These are phyloP conservation scores for Peribatodes rhomboidaria DNA, from an alignment of 2,888 invertebrate species.

Conservation along the genomic window DNA sequence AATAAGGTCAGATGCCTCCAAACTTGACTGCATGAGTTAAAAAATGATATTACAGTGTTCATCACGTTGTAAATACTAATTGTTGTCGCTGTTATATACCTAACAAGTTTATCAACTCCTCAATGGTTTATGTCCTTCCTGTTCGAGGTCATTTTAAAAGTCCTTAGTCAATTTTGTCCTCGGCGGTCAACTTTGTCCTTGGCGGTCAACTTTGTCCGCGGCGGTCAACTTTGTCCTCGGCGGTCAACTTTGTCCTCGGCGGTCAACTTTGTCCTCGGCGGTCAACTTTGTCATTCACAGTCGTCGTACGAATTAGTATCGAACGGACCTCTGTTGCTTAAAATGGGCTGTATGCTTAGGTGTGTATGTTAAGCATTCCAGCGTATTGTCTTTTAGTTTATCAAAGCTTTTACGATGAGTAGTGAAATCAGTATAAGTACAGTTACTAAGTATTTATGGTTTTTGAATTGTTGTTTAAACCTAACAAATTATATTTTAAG, in stretches of 20 bases:
- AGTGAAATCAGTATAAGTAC: constrained; percentile 75
- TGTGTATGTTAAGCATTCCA: constrained; percentile 80
- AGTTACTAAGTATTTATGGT: constrained; percentile 73
- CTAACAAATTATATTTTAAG: constrained; percentile 73
- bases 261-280: constrained; percentile 48
- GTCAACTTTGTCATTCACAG: too few species aligned
- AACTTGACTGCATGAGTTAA: constrained; percentile 67
- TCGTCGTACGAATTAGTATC: constrained; percentile 40
- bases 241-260: constrained; percentile 41
- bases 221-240: constrained; percentile 42
- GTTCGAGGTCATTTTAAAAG: too few species aligned
- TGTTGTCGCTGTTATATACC: constrained; percentile 63
- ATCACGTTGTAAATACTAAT: constrained; percentile 76
- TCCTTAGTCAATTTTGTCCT: neutral
- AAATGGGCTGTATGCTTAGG: constrained; percentile 55
- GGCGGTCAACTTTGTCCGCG: constrained; percentile 41
- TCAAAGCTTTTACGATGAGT: constrained; percentile 62
- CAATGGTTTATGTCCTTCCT: neutral
- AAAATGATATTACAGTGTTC: constrained; percentile 77
- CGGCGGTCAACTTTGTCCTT: constrained; percentile 32
- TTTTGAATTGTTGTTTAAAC: constrained; percentile 76
- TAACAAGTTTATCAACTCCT: constrained; percentile 43
- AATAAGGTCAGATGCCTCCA: constrained; percentile 28
- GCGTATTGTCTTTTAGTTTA: constrained; percentile 59
- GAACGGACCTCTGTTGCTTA: constrained; percentile 43